Percentiles rank a stretch among this genome's conserved stretches.
These are phyloP conservation scores for Drosophila miranda DNA, from an alignment of 1,140 invertebrate species.

Conservation along the genomic window DNA sequence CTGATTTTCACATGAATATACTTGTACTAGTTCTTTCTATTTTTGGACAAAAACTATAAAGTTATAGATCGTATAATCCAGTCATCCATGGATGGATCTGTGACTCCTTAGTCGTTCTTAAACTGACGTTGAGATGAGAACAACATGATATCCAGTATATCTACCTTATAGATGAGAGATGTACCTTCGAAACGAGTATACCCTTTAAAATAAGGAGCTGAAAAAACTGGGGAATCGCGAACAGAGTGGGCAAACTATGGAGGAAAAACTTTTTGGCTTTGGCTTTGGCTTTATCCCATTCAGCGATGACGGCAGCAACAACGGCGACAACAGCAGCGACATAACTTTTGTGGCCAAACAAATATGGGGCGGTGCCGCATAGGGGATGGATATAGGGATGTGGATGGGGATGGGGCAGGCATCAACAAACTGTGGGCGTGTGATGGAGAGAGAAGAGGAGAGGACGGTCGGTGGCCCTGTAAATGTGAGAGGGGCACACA, in stretches of 20 bases:
- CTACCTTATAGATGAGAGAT: too few species aligned
- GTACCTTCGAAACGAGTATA: too few species aligned
- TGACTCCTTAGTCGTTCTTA: too few species aligned
- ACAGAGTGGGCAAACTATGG: not conserved
- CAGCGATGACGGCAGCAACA: constrained; percentile 7
- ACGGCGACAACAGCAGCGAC: constrained; percentile 20
- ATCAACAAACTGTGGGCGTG: not conserved
- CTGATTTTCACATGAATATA: too few species aligned
- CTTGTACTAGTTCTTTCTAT: too few species aligned
- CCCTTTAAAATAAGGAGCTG: not conserved
- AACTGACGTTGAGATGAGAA: too few species aligned
- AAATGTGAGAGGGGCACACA: constrained; percentile 47
- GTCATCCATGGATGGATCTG: too few species aligned
- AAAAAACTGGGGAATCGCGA: not conserved
- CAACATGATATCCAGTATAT: too few species aligned
- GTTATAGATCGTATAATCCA: too few species aligned
- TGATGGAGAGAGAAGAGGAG: not conserved
- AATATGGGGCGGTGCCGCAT: constrained; percentile 41
- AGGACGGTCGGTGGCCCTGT: constrained; percentile 3
- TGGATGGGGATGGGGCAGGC: not conserved
- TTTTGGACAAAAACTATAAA: too few species aligned
- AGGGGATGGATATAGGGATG: not conserved
- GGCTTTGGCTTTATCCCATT: constrained; percentile 1
- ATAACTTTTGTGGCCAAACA: constrained; percentile 43
- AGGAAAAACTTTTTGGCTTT: constrained; percentile 39